phyloP scores from a whole-genome alignment of 2,888 invertebrate species.

The Idaea aversata region DNA sequence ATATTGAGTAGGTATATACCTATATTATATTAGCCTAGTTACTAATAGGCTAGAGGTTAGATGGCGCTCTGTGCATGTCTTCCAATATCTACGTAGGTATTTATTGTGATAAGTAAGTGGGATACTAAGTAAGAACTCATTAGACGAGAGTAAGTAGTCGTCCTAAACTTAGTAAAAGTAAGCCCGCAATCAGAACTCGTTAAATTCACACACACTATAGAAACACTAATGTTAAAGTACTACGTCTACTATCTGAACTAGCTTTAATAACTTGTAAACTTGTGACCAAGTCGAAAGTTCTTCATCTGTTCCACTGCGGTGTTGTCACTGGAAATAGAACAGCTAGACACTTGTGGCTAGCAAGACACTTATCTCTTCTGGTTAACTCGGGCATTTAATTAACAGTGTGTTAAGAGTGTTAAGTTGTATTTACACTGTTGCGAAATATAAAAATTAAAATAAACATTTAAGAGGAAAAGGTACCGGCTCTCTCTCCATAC shows the following conservation, averaged over 20 bases:
- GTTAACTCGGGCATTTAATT: slow-evolving; percentile 46
- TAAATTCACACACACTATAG: background rate
- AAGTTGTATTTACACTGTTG: background rate
- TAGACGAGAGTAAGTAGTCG: too few relatives aligned
- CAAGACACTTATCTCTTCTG: slow-evolving; percentile 35
- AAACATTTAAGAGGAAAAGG: too few relatives aligned
- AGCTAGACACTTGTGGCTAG: slow-evolving; percentile 34
- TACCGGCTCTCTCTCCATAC: too few relatives aligned
- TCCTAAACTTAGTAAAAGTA: too few relatives aligned
- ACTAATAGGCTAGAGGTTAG: too few relatives aligned
- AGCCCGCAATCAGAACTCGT: background rate
- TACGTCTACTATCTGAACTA: slow-evolving; percentile 3
- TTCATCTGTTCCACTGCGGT: slow-evolving; percentile 27
- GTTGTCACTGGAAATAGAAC: slow-evolving; percentile 49
- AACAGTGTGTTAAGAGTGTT: slow-evolving; percentile 36
- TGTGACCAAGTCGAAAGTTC: slow-evolving; percentile 43
- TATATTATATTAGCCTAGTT: too few relatives aligned
- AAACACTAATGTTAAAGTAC: background rate
- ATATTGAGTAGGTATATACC: too few relatives aligned
- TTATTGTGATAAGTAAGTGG: too few relatives aligned
- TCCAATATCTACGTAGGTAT: too few relatives aligned
- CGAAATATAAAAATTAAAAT: background rate
- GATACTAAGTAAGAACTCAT: too few relatives aligned
- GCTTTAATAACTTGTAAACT: slow-evolving; percentile 53
- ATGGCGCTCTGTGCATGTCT: too few relatives aligned